phyloP scores from a whole-genome alignment of 2,113 vertebrate species.

The Ranitomeya imitator region DNA sequence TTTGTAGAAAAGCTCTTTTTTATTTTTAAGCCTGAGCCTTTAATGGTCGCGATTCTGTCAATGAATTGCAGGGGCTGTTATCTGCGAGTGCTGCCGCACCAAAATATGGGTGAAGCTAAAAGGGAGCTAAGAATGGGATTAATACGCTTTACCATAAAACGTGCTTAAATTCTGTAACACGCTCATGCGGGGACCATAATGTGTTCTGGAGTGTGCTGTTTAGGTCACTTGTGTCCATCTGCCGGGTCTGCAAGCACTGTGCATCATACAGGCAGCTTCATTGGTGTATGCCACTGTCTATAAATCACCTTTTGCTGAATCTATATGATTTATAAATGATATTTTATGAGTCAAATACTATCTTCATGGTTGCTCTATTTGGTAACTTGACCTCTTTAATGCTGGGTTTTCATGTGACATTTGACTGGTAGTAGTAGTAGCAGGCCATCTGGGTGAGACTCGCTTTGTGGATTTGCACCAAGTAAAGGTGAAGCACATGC shows the following conservation, averaged over 20 bases:
- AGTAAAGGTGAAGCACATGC: too few relatives aligned
- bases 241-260: background rate
- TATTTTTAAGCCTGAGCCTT: background rate
- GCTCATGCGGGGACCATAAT: background rate
- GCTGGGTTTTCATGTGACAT: too few relatives aligned
- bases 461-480: too few relatives aligned
- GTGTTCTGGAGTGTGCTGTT: too few relatives aligned
- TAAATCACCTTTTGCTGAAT: too few relatives aligned
- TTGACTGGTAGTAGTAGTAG: too few relatives aligned
- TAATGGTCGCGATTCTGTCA: background rate
- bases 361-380: too few relatives aligned
- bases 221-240: background rate
- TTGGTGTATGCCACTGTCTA: background rate
- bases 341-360: too few relatives aligned
- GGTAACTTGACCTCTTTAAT: too few relatives aligned
- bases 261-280: background rate
- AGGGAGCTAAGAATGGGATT: background rate
- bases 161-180: background rate
- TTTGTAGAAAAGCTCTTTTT: background rate
- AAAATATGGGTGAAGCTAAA: background rate
- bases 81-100: background rate
- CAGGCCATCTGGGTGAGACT: too few relatives aligned
- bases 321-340: too few relatives aligned
- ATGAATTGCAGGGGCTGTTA: background rate
- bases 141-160: background rate